A percentile compares a stretch with the other conserved stretches of the same genome.
These are phyloP conservation scores for Sebastes hopkinsi DNA, from an alignment of 2,797 vertebrate genomes.

Conservation along the genomic window DNA sequence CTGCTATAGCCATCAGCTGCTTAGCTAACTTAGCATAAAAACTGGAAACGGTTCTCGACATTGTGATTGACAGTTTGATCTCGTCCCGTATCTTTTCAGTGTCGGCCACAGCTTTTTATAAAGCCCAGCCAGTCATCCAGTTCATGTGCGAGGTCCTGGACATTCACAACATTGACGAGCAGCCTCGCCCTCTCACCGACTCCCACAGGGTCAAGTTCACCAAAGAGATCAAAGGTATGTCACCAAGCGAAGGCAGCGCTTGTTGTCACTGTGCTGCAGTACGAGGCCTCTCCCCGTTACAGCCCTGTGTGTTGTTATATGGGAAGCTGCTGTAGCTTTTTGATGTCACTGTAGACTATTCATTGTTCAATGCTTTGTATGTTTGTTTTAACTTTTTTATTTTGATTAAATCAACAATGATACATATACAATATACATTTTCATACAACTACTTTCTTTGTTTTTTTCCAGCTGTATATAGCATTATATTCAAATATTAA, in stretches of 20 bases:
- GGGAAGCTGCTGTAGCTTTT: not conserved
- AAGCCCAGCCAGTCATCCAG: constrained; percentile 98
- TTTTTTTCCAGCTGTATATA: not conserved
- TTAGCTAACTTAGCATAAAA: not conserved
- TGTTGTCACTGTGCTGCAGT: not conserved
- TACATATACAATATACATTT: not conserved
- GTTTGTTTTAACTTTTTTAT: not conserved
- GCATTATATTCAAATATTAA: not conserved
- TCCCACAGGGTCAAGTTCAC: constrained; percentile 99
- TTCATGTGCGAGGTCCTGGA: constrained; percentile 99
- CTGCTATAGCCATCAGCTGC: not conserved
- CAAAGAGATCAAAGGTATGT: constrained; percentile 98
- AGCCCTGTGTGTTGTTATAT: not conserved
- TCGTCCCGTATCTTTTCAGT: constrained; percentile 76
- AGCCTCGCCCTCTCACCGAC: constrained; percentile 96
- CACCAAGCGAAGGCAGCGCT: not conserved
- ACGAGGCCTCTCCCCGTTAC: not conserved
- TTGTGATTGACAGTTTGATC: not conserved
- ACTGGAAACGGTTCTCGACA: not conserved
- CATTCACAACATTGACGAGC: constrained; percentile 99
- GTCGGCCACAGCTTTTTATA: constrained; percentile 98
- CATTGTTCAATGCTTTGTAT: not conserved
- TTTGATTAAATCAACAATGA: not conserved
- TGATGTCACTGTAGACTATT: not conserved
- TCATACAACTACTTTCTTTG: too few species aligned